Conservation (phyloP, 2,797 vertebrate species). For the Mus minutoides region DNA sequence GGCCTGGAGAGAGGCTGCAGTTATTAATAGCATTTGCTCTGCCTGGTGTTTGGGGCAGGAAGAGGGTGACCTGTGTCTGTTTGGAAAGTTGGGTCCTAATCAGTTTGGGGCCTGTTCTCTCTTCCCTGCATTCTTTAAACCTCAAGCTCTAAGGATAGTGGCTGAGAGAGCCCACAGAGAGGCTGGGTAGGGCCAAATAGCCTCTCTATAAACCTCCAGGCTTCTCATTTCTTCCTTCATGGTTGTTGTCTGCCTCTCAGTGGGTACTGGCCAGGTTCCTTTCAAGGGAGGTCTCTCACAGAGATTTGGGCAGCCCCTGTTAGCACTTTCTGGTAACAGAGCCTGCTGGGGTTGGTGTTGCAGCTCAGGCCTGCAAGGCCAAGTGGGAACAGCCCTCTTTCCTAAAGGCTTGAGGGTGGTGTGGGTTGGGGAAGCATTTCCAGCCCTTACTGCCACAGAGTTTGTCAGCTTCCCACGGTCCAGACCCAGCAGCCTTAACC, state of each 20-base stretch:
- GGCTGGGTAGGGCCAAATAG: background rate
- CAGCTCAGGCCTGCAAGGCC: background rate
- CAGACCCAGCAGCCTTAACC: constrained; percentile 11
- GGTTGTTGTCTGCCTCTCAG: background rate
- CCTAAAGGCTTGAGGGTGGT: background rate
- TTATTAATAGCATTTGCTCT: constrained; percentile 73
- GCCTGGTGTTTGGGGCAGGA: constrained; percentile 72
- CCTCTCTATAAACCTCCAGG: background rate
- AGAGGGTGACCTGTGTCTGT: constrained; percentile 2
- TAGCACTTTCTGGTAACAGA: constrained; percentile 17
- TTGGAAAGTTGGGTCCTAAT: background rate
- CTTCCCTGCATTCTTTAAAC: background rate
- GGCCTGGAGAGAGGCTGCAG: constrained; percentile 56
- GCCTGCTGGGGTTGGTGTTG: background rate
- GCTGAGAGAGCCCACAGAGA: background rate
- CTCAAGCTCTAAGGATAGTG: background rate
- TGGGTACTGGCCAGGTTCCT: constrained; percentile 42
- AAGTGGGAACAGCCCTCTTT: background rate
- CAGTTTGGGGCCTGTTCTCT: background rate
- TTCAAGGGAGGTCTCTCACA: constrained; percentile 43
- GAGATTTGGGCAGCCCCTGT: constrained; percentile 4
- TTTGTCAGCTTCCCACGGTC: background rate
- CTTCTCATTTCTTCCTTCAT: constrained; percentile 47
- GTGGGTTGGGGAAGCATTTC: background rate
- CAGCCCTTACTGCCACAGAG: background rate